phyloP scores from a whole-genome alignment of 2,888 invertebrate species.

The Philonicus albiceps region DNA sequence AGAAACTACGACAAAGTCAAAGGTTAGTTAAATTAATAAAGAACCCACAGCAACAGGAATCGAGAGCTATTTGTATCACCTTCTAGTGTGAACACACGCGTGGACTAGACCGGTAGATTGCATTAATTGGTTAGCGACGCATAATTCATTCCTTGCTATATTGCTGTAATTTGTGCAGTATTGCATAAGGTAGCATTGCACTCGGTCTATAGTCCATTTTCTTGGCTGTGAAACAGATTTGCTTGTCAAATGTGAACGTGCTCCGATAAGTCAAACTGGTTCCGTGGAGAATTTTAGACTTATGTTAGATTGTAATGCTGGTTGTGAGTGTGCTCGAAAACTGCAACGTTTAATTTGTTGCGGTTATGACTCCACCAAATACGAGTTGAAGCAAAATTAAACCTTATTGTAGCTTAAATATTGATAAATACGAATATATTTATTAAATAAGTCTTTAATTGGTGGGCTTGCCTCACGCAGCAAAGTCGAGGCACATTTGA shows the following conservation, averaged over 20 bases:
- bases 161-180: not conserved
- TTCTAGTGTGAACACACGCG: not conserved
- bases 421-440: not conserved
- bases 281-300: not conserved
- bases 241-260: not conserved
- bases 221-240: not conserved
- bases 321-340: not conserved
- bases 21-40: not conserved
- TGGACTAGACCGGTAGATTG: not conserved
- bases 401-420: not conserved
- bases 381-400: not conserved
- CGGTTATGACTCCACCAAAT: not conserved
- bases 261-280: not conserved
- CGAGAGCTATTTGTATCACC: not conserved
- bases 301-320: not conserved
- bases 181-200: constrained; percentile 8
- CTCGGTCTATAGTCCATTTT: not conserved
- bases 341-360: not conserved
- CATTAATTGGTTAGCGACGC: not conserved
- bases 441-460: not conserved
- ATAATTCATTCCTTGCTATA: not conserved
- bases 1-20: constrained; percentile 24
- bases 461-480: not conserved
- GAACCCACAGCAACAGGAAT: not conserved
- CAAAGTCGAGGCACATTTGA: not conserved